Evolutionary conservation across 2,113 vertebrate genomes (phyloP), one percentile per base, ranked within the genome.

Genomic region (Onychostruthus taczanowskii): DNA sequence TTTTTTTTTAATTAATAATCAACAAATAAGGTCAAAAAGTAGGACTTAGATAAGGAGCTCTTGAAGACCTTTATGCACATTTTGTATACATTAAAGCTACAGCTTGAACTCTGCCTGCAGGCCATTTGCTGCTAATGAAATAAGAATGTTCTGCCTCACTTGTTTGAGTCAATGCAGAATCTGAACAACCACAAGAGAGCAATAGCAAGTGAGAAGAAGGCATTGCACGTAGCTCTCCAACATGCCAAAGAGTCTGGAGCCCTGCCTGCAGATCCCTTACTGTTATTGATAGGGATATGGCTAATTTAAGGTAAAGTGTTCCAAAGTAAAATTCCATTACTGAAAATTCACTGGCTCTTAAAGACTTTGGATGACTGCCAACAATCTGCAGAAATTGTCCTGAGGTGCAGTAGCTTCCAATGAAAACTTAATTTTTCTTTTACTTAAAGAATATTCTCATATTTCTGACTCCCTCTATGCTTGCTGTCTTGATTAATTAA

Each of bases 251-350:
- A 28, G 35, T 26, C 78, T 87, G 67, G 84, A 93, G 63, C 17
- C 50, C 46, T 61, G 63, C 35, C 55, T 90, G 37, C 49, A 83
- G 87, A 70, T 95, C 73, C 50, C 75, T 95, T 94, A 63, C 23
- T 85, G 67, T 82, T 93, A 95, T 83, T 91, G 93, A 95, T 91
- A 96, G 87, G 70, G 78, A 62, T 94, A 79, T 63, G 87, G 75
- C 23, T 93, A 90, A 93, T 95, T 94, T 87, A 93, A 85, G 85
- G 69, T 18, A 79, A 95, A 90, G 67, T 77, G 55, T 83, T 96
- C 94, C 81, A 83, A 94, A 95, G 55, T 63, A 69, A 94, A 95
- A 95, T 91, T 94, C 91, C 67, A 77, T 89, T 90, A 80, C 79
- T 86, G 79, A 93, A 93, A 93, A 88, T 56, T 31, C 43, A 3